phyloP scores from a whole-genome alignment of 2,113 vertebrate species.

The Ranitomeya variabilis region DNA sequence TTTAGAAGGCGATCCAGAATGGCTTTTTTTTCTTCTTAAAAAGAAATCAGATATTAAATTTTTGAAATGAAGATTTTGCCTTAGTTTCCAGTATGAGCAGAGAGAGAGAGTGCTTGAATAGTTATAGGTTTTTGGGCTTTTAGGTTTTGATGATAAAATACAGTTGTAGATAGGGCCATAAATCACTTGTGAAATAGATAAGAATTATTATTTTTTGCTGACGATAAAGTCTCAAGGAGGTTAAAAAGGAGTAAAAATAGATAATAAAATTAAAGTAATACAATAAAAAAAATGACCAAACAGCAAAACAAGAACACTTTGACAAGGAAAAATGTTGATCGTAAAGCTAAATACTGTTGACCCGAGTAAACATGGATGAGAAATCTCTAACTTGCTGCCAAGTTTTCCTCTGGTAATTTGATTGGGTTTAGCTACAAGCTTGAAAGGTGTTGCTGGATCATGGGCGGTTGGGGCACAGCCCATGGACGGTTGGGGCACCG shows the following conservation, averaged over 20 bases:
- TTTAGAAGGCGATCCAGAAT: slow-evolving; percentile 78
- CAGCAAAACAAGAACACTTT: slow-evolving; percentile 1
- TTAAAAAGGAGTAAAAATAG: no score
- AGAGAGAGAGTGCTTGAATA: neutral
- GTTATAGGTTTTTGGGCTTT: neutral
- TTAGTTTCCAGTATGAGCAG: neutral
- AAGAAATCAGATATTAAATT: neutral
- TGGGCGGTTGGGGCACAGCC: no score
- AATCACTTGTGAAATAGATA: slow-evolving; percentile 5
- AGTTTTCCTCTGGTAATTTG: neutral
- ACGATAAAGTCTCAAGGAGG: neutral
- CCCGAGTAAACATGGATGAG: neutral
- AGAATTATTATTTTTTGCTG: neutral
- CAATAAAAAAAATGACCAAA: neutral
- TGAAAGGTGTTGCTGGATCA: neutral
- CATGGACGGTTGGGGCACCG: no score
- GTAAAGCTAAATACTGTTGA: neutral
- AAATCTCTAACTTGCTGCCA: neutral
- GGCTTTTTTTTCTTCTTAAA: slow-evolving; percentile 22
- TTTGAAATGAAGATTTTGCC: neutral
- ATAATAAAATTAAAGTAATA: no score
- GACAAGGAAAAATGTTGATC: slow-evolving; percentile 18
- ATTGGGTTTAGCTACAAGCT: neutral
- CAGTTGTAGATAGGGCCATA: neutral
- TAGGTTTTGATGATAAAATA: neutral